Base-by-base conservation (phyloP, 2,113 vertebrate species). In the Rhipidura dahli region DNA sequence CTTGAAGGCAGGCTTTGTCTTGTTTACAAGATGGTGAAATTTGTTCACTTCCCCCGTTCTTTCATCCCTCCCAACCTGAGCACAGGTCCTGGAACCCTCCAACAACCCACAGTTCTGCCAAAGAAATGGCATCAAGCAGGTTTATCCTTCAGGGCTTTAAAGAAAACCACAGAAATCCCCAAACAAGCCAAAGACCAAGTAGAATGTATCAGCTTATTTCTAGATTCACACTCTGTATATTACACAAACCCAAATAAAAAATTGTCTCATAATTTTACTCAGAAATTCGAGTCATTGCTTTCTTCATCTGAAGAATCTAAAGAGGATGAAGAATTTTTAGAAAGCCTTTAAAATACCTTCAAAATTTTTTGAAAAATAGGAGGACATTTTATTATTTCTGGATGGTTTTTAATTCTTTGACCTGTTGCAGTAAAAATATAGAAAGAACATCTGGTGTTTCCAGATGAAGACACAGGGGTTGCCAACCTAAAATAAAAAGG, bases 381-480 rank as follows among this genome's bases (percentile, higher is more conserved):
- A 66, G 39, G 35, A 20, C 9, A 7, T 37, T 40, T 7, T 18
- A 81, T 61, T 71, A 40, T 87, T 81, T 44, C 39, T 54, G 60
- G 19, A 59, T 24, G 2, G 37, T 65, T 87, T 84, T 26, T 9
- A 59, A 78, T 68, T 92, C 60, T 86, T 94, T 73, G 72, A 78
- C 71, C 68, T 87, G 54, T 63, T 89, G 83, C 65, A 54, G 37
- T 82, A 59, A 71, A 87, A 91, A 84, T 33, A 75, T 1, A 7
- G 40, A 60, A 87, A 78, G n/a, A 91, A 90, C 70, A 93, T 60
- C 78, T 95, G 78, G 65, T 64, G 57, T 60, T 94, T 87, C 81
- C 82, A 89, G 90, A 79, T 64, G 82, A 94, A 93, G 85, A 87
- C 60, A 82, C 40, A 47, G 56, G 64, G 57, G 24, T 31, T 94